Percentiles rank a stretch among this genome's conserved stretches.
Evolutionary conservation across 1,140 invertebrate genomes (phyloP).

Genomic region (Amyelois transitella): DNA sequence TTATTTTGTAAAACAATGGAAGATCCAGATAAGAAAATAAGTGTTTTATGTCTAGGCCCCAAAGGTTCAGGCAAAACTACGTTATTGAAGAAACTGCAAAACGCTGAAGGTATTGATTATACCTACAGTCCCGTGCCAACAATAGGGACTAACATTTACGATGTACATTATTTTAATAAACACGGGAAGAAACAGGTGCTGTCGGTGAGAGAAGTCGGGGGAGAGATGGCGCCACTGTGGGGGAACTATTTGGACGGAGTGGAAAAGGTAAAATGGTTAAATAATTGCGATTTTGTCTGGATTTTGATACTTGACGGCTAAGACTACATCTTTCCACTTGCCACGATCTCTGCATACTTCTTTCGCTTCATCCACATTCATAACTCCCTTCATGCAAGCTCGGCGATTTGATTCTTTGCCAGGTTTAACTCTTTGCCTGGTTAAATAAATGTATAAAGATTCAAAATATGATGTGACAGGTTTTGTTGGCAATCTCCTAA

Average conservation of each 20-base stretch:
- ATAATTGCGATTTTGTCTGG: too few relatives aligned
- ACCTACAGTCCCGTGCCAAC: constrained; percentile 85
- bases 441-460: too few relatives aligned
- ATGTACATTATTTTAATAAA: constrained; percentile 75
- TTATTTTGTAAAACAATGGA: constrained; percentile 34
- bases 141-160: constrained; percentile 84
- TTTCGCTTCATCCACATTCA: too few relatives aligned
- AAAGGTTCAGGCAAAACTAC: constrained; percentile 87
- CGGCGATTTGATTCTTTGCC: too few relatives aligned
- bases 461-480: too few relatives aligned
- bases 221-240: constrained; percentile 87
- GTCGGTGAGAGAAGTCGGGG: constrained; percentile 81
- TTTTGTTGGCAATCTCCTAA: too few relatives aligned
- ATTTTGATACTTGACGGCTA: too few relatives aligned
- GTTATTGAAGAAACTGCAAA: constrained; percentile 82
- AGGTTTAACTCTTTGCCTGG: too few relatives aligned
- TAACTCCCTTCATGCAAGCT: too few relatives aligned
- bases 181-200: constrained; percentile 63
- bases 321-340: too few relatives aligned
- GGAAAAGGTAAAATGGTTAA: constrained; percentile 75
- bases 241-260: constrained; percentile 81
- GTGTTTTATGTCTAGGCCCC: constrained; percentile 83
- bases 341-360: too few relatives aligned
- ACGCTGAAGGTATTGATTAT: constrained; percentile 79
- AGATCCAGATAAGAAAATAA: constrained; percentile 61